Base-by-base conservation (phyloP, 2,888 invertebrate genomes). In the Malacosoma neustria region DNA sequence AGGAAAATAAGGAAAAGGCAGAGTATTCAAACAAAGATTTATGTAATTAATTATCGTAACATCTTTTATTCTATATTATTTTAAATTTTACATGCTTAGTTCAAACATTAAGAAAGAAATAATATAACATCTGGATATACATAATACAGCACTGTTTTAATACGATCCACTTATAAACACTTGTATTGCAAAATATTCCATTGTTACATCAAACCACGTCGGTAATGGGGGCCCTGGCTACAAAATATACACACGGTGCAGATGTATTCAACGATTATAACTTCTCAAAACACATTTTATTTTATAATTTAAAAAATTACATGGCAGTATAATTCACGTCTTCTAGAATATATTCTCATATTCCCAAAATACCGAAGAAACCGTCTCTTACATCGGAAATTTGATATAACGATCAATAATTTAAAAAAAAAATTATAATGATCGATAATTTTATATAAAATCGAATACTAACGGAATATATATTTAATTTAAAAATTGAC, bases 31-130 rank as follows among this genome's bases (percentile, higher is more conserved):
- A 79, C 71, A 54, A 81, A 80, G 68, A 72, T 72, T 73, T 79
- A 74, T 82, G 74, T 84, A 82, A 84, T 85, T 85, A 84, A 81
- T 85, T 84, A 84, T 85, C 71, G 74, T 85, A 85, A 82, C 85
- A 86, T 82, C 81, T 84, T 84, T 84, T 84, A 84, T 84, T 84
- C 81, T 84, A 84, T 85, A 85, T 84, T 85, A 82, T 82, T 81
- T 82, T 80, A 75, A 84, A 84, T 85, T 85, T 84, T 84, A 84
- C 84, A 84, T 84, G 82, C 84, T 85, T 84, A 82, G 74, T 75
- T 81, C 71, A 82, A 84, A 84, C 82, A 84, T 82, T 80, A 80
- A 74, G 82, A 82, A 77, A 74, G 74, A 81, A 82, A 81, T 81
- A 80, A 79, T 79, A 82, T 79, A 81, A 85, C 85, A 85, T 82